Evolutionary conservation across 2,888 invertebrate species (phyloP).

Genomic region (Caenorhabditis macrosperma): DNA sequence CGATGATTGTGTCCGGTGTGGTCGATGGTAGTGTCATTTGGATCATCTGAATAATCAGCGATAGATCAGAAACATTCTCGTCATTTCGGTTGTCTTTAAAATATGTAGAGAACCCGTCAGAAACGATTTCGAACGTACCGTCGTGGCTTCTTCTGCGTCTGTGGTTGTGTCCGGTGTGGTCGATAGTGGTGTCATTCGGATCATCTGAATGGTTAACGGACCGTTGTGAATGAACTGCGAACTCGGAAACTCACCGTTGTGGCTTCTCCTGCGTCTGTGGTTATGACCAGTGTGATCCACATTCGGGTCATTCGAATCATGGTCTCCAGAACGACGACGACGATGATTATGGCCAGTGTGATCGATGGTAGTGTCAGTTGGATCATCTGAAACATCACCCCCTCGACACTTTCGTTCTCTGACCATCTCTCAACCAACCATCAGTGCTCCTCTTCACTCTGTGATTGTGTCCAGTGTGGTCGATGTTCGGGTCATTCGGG

Average conservation of each 20-base stretch:
- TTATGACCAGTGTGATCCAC: conserved; percentile 64
- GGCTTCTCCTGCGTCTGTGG: conserved; percentile 38
- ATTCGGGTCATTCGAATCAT: conserved; percentile 61
- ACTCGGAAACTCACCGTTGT: conserved; percentile 2
- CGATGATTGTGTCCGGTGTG: conserved; percentile 59
- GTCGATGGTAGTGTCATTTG: conserved; percentile 55
- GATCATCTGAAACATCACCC: conserved; percentile 27
- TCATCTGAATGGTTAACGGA: conserved; percentile 37
- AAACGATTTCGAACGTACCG: no score
- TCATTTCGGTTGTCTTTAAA: no score
- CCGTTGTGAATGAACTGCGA: background rate
- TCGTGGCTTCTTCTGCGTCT: conserved; percentile 21
- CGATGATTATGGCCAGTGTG: conserved; percentile 64
- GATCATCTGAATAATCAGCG: conserved; percentile 29
- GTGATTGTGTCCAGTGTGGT: conserved; percentile 32
- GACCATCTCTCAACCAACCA: no score
- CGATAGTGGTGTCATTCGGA: conserved; percentile 66
- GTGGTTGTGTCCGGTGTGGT: conserved; percentile 62
- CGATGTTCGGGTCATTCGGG: conserved; percentile 48
- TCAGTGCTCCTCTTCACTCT: background rate
- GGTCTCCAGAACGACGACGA: conserved; percentile 47
- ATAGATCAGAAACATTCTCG: no score
- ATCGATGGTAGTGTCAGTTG: conserved; percentile 59
- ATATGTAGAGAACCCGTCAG: no score
- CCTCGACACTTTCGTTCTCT: no score